Base-by-base conservation (phyloP, 2,888 invertebrate species). In the Aleiodes leptofemur region DNA sequence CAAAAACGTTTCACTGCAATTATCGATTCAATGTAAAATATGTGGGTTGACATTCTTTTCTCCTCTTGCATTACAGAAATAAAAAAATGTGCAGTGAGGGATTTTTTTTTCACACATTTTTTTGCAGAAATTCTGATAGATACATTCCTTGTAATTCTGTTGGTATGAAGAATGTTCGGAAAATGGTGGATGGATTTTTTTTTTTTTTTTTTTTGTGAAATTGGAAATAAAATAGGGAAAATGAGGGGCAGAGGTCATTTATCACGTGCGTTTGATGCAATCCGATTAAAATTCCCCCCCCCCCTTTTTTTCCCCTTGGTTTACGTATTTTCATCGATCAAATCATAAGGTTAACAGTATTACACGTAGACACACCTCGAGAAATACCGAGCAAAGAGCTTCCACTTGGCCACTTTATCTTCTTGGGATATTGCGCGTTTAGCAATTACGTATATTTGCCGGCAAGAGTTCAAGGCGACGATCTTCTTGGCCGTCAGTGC, bases 381-480 rank as follows among this genome's bases (percentile, higher is more conserved):
- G 38, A 59, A 59, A 59, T 59, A 5, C 59, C 34, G 43, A 11
- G 53, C 16, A 5, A 14, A 55, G 23, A 23, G 16, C 14, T 7
- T 51, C 51, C 56, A 14, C 9, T 34, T 53, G 38, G 23, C 1
- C 43, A n/a, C 57, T 31, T 69, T 72, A 43, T 59, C 69, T 68
- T 55, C 61, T 29, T 4, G 59, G 69, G 59, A 71, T 57, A 53
- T 57, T 74, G 78, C 78, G 80, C 78, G 74, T 80, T 80, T 80
- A 23, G 84, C 83, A 85, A 85, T 85, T 85, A 84, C 82, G 82
- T 82, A 81, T 82, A 83, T 83, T 84, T 84, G 84, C 81, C 76
- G 74, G 74, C 53, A 76, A 70, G 76, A 57, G 76, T 73, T 76
- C 57, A 66, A 68, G 76, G 71, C 77, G 76, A 69, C 72, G 74